phyloP scores from a whole-genome alignment of 2,113 vertebrate species.

The Protobothrops mucrosquamatus region DNA sequence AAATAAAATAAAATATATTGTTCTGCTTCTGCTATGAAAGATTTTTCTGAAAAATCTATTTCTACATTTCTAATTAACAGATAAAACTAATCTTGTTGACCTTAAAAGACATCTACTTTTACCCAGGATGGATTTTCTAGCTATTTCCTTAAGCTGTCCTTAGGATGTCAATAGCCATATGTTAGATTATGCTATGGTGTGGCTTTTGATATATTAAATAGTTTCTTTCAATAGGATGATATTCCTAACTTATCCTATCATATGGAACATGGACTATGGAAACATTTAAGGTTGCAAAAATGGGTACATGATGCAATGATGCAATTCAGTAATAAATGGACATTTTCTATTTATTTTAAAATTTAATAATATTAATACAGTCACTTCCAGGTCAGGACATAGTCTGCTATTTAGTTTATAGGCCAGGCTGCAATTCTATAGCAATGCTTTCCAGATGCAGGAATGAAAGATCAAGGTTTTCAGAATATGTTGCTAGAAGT shows the following conservation, averaged over 20 bases:
- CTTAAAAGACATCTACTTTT: not conserved
- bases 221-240: not conserved
- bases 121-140: not conserved
- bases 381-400: not conserved
- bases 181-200: not conserved
- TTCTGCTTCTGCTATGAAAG: not conserved
- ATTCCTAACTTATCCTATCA: not conserved
- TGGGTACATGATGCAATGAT: not conserved
- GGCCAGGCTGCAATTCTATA: not conserved
- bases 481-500: not conserved
- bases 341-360: not conserved
- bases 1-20: not conserved
- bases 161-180: not conserved
- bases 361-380: not conserved
- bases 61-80: not conserved
- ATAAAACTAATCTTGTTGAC: not conserved
- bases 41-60: not conserved
- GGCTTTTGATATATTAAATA: not conserved
- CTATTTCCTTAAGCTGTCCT: not conserved
- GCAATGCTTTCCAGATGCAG: not conserved
- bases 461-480: not conserved
- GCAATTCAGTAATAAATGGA: not conserved
- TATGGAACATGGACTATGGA: not conserved
- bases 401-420: not conserved
- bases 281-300: not conserved